Base-by-base conservation (phyloP, 2,888 invertebrate species). In the Orthosia incerta region DNA sequence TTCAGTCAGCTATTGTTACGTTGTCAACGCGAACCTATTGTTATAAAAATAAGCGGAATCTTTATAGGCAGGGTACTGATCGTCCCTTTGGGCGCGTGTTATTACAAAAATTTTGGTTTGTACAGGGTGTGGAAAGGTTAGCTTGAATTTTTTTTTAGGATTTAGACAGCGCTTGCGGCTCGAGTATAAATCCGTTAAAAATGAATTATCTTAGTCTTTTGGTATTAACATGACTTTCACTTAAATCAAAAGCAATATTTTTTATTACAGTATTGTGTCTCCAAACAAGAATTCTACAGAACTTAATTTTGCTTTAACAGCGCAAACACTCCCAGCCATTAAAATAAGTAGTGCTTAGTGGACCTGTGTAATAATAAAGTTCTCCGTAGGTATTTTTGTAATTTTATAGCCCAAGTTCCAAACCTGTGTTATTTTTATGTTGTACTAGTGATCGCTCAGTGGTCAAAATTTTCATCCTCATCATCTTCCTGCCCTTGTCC, bases 41-140 rank as follows among this genome's bases (percentile, higher is more conserved):
- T 83, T 78, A 23, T 65, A 53, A 83, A 83, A 79, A 79, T 71
- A 74, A 62, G 55, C 59, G 48, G 13, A 46, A 72, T 68, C 66
- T 83, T 73, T 73, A 66, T 73, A 20, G 51, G 26, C 5, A 31
- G 26, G 45, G 15, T 53, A 55, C 56, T 45, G 64, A 12, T 11
- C 39, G 46, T 45, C 61, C 48, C 16, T 60, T 74, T 63, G 18
- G 26, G 20, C 0, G 1, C 1, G 12, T 48, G 64, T 59, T 68
- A 65, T 70, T 50, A 61, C 39, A 56, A 15, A 0, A 31, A 31
- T 31, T 51, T 59, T 50, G n/a, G 23, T 51, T 12, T 63, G 55
- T 75, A 77, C 20, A 26, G 56, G 45, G 7, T 80, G 76, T 63
- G 13, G 16, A 50, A 55, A 15, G 23, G 1, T 20, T 26, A 15